Conservation (phyloP, 2,113 vertebrate species). For the Xenopus tropicalis region DNA sequence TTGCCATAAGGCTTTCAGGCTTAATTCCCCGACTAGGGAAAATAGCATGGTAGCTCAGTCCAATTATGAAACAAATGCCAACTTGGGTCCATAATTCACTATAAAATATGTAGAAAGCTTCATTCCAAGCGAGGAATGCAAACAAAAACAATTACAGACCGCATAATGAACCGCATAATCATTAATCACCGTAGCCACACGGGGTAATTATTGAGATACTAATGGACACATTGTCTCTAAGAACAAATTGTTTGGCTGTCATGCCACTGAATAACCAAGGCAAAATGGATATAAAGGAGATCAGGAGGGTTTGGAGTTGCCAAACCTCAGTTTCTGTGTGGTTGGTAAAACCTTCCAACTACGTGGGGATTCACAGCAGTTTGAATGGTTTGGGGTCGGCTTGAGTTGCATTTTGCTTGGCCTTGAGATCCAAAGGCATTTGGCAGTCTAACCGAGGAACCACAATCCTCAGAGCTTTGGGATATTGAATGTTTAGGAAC, state of each 20-base stretch:
- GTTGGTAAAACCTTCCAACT: not conserved
- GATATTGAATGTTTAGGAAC: not conserved
- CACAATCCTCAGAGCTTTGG: not conserved
- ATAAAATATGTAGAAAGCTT: not conserved
- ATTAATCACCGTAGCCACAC: not conserved
- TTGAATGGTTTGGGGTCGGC: not conserved
- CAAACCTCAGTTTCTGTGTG: not conserved
- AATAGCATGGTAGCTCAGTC: not conserved
- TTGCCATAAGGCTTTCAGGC: not conserved
- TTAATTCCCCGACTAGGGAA: not conserved
- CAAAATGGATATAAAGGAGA: not conserved
- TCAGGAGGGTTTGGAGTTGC: not conserved
- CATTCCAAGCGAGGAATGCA: slow-evolving; percentile 10
- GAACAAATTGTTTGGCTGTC: not conserved
- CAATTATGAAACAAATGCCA: not conserved
- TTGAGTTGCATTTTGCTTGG: slow-evolving; percentile 5
- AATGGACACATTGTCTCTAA: not conserved
- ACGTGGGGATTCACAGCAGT: not conserved
- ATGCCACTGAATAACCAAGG: not conserved
- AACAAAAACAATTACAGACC: slow-evolving; percentile 6
- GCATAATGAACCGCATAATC: not conserved
- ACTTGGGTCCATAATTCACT: slow-evolving; percentile 2
- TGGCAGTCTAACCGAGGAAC: not conserved
- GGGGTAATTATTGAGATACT: slow-evolving; percentile 3
- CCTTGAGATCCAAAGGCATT: not conserved